Percentiles rank a stretch among this genome's conserved stretches.
These are phyloP conservation scores for Pholis gunnellus DNA, from an alignment of 2,113 vertebrate species.

Conservation along the genomic window DNA sequence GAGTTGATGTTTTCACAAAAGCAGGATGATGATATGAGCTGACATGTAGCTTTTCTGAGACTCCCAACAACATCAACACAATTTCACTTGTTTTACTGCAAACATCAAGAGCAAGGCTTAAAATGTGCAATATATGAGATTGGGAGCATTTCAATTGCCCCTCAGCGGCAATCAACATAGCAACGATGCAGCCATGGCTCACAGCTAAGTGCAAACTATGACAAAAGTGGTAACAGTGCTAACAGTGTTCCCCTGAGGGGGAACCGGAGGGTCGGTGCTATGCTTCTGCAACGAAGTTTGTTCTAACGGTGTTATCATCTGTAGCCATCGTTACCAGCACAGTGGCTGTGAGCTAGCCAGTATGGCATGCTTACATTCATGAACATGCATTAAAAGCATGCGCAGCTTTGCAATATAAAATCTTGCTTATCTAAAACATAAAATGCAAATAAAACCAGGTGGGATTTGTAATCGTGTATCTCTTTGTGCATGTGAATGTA, in stretches of 20 bases:
- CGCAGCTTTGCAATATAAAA: too few species aligned
- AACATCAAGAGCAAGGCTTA: not conserved
- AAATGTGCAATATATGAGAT: not conserved
- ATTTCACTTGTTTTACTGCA: not conserved
- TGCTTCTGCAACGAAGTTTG: not conserved
- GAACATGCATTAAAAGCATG: not conserved
- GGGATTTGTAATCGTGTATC: constrained; percentile 9
- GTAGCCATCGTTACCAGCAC: not conserved
- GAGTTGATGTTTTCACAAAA: constrained; percentile 39
- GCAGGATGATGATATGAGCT: not conserved
- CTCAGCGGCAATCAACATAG: not conserved
- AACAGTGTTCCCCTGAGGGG: not conserved
- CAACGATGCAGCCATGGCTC: not conserved
- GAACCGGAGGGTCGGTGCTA: not conserved
- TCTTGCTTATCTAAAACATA: not conserved
- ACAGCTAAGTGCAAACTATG: not conserved
- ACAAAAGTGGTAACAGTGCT: not conserved
- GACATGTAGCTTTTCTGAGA: not conserved
- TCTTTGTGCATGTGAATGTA: constrained; percentile 9
- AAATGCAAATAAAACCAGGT: constrained; percentile 2
- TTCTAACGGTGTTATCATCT: not conserved
- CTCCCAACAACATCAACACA: not conserved
- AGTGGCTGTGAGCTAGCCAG: not conserved
- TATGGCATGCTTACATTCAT: not conserved
- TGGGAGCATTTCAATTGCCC: not conserved